A percentile compares a stretch with the other conserved stretches of the same genome.
Conservation (phyloP, 2,797 vertebrate species). For the Sebastes alutus region DNA sequence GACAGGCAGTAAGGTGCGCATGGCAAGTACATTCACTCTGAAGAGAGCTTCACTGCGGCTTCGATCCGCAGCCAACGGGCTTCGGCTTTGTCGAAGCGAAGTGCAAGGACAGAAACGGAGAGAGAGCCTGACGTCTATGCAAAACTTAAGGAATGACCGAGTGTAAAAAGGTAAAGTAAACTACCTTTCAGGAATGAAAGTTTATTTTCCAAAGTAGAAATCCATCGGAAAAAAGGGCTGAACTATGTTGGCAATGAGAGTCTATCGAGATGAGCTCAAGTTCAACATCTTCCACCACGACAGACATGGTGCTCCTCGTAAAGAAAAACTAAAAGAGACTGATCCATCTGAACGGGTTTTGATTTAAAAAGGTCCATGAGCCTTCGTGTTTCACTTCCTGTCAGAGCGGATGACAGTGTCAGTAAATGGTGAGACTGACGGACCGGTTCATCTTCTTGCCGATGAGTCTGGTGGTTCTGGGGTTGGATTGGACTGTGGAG, state of each 20-base stretch:
- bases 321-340: neutral
- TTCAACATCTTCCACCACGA: slow-evolving; percentile 14
- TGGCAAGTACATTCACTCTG: slow-evolving; percentile 78
- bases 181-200: slow-evolving; percentile 56
- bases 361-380: slow-evolving; percentile 47
- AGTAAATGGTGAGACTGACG: slow-evolving; percentile 97
- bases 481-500: slow-evolving; percentile 88
- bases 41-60: slow-evolving; percentile 49
- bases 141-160: slow-evolving; percentile 46
- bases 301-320: neutral
- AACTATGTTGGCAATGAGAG: slow-evolving; percentile 31
- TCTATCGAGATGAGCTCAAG: slow-evolving; percentile 30
- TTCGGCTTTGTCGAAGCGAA: slow-evolving; percentile 57
- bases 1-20: slow-evolving; percentile 87
- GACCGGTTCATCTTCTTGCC: slow-evolving; percentile 99
- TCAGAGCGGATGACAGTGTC: slow-evolving; percentile 46
- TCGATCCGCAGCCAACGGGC: slow-evolving; percentile 40
- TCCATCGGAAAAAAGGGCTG: slow-evolving; percentile 1
- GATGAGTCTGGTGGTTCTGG: slow-evolving; percentile 89
- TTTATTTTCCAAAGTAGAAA: neutral
- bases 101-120: slow-evolving; percentile 61
- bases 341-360: neutral
- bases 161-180: slow-evolving; percentile 42
- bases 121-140: slow-evolving; percentile 46
- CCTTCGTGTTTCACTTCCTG: slow-evolving; percentile 13